Percentiles rank a stretch among this genome's conserved stretches.
phyloP scores from a whole-genome alignment of 2,888 invertebrate species.

The Andrena marginata region DNA sequence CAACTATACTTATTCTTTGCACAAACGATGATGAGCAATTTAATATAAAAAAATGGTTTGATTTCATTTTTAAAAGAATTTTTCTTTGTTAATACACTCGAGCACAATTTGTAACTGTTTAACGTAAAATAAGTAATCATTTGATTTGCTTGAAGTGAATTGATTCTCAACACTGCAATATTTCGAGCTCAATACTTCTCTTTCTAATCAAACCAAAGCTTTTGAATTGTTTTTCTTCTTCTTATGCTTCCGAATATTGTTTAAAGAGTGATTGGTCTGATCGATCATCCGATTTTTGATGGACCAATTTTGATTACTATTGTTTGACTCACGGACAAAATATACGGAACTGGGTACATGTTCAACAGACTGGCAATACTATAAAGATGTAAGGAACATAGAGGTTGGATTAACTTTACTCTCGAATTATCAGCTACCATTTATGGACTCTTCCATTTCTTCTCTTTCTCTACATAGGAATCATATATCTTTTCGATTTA shows the following conservation, averaged over 20 bases:
- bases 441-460: slow-evolving; percentile 25
- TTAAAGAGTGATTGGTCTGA: neutral
- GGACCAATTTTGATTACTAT: neutral
- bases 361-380: neutral
- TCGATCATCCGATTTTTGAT: neutral
- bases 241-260: neutral
- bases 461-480: slow-evolving; percentile 11
- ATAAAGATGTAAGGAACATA: neutral
- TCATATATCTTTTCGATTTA: slow-evolving; percentile 5
- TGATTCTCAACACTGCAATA: neutral
- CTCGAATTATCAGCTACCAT: slow-evolving; percentile 16
- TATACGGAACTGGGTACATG: neutral
- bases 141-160: neutral
- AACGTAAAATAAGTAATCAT: slow-evolving; percentile 18
- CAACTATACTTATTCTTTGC: neutral
- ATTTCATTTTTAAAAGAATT: neutral
- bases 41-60: slow-evolving; percentile 44
- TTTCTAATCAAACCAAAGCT: neutral
- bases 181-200: slow-evolving; percentile 9
- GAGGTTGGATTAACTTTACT: slow-evolving; percentile 5
- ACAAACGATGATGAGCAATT: neutral
- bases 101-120: neutral
- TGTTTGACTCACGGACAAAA: neutral
- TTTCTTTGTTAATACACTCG: slow-evolving; percentile 10
- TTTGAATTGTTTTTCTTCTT: slow-evolving; percentile 1